These are phyloP conservation scores for Gryon sp. DNA, from an alignment of 1,140 invertebrate species.

Conservation along the genomic window DNA sequence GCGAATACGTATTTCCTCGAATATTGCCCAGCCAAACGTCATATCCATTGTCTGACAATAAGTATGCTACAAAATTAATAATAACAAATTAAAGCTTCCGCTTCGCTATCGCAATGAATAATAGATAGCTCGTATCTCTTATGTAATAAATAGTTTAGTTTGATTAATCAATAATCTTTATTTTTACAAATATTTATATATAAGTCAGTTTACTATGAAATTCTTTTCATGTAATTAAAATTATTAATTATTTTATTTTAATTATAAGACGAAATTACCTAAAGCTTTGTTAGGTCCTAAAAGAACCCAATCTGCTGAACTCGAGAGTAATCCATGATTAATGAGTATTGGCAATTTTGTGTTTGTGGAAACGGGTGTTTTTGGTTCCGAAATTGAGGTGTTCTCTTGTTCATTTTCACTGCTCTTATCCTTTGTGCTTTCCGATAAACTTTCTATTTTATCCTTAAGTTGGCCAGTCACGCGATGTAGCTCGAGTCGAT, in stretches of 20 bases:
- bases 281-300: slow-evolving; percentile 84
- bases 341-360: slow-evolving; percentile 82
- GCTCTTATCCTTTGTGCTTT: slow-evolving; percentile 26
- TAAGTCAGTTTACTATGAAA: background rate
- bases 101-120: background rate
- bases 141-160: background rate
- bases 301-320: slow-evolving; percentile 87
- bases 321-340: slow-evolving; percentile 87
- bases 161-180: slow-evolving; percentile 21
- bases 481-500: slow-evolving; percentile 85
- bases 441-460: slow-evolving; percentile 41
- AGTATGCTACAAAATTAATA: slow-evolving; percentile 78
- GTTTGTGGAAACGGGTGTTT: background rate
- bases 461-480: slow-evolving; percentile 77
- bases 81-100: slow-evolving; percentile 2
- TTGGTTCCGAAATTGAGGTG: slow-evolving; percentile 1
- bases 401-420: slow-evolving; percentile 11
- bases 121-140: slow-evolving; percentile 1
- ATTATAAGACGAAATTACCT: slow-evolving; percentile 78
- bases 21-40: slow-evolving; percentile 89
- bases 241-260: slow-evolving; percentile 1
- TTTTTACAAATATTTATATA: too few species aligned
- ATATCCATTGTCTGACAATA: slow-evolving; percentile 83
- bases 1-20: slow-evolving; percentile 86
- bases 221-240: background rate